phyloP scores from a whole-genome alignment of 2,888 invertebrate genomes.

The Chouioia cunea region DNA sequence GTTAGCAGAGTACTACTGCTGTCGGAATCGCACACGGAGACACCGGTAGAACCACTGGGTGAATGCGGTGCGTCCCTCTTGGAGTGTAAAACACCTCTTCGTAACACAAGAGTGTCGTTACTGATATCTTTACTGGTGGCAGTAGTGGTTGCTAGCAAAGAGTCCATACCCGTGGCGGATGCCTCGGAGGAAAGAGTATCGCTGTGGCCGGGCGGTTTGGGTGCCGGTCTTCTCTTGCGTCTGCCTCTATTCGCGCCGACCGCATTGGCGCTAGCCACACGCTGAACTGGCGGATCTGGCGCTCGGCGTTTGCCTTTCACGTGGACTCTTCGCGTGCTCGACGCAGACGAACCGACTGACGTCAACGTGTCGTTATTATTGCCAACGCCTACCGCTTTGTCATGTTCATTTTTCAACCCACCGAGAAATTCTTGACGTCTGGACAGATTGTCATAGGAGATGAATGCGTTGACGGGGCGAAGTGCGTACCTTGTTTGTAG shows the following conservation, averaged over 20 bases:
- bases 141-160: neutral
- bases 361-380: neutral
- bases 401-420: conserved; percentile 18
- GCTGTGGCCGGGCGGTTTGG: conserved; percentile 69
- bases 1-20: neutral
- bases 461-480: conserved; percentile 54
- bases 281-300: conserved; percentile 75
- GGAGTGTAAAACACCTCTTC: conserved; percentile 60
- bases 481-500: conserved; percentile 61
- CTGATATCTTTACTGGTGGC: conserved; percentile 53
- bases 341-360: conserved; percentile 12
- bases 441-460: conserved; percentile 59
- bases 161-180: conserved; percentile 38
- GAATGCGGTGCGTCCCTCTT: conserved; percentile 50
- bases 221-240: conserved; percentile 72
- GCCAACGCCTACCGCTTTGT: conserved; percentile 2
- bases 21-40: neutral
- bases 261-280: conserved; percentile 8
- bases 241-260: conserved; percentile 43
- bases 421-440: conserved; percentile 49
- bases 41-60: neutral
- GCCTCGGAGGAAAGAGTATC: conserved; percentile 44
- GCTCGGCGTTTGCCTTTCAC: conserved; percentile 83
- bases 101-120: conserved; percentile 64
- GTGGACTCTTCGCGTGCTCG: conserved; percentile 70